Percentiles rank a stretch among this genome's conserved stretches.
Evolutionary conservation across 2,113 vertebrate species (phyloP).

Genomic region (Spea bombifrons): DNA sequence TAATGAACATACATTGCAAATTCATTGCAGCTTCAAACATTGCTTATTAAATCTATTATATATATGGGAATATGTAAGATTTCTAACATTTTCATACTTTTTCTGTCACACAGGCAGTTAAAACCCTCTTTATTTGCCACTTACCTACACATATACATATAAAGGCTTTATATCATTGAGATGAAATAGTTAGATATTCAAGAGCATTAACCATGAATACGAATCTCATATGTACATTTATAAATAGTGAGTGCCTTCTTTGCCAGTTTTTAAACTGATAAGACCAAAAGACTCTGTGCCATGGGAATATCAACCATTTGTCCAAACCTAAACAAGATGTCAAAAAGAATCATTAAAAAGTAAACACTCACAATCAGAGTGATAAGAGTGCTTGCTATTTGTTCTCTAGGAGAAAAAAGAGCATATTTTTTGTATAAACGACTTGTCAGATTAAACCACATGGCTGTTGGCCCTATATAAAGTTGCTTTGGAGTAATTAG

Average conservation of each 20-base stretch:
- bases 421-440: constrained; percentile 38
- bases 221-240: background rate
- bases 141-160: too few relatives aligned
- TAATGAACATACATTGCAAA: too few relatives aligned
- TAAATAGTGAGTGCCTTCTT: constrained; percentile 11
- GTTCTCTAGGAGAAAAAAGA: constrained; percentile 32
- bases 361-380: constrained; percentile 38
- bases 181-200: background rate
- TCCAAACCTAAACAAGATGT: constrained; percentile 35
- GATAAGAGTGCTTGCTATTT: constrained; percentile 35
- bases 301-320: constrained; percentile 39
- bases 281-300: constrained; percentile 29
- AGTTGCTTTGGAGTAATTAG: constrained; percentile 42
- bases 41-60: too few relatives aligned
- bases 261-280: constrained; percentile 22
- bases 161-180: background rate
- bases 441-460: constrained; percentile 40
- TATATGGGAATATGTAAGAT: too few relatives aligned
- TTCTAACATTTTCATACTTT: too few relatives aligned
- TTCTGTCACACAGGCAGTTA: too few relatives aligned
- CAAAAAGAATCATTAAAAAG: constrained; percentile 40
- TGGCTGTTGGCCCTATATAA: constrained; percentile 20
- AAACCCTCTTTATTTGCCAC: too few relatives aligned
- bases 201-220: constrained; percentile 21
- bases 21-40: too few relatives aligned